These are phyloP conservation scores for Gobio gobio DNA, from an alignment of 2,113 vertebrate species.

Conservation along the genomic window DNA sequence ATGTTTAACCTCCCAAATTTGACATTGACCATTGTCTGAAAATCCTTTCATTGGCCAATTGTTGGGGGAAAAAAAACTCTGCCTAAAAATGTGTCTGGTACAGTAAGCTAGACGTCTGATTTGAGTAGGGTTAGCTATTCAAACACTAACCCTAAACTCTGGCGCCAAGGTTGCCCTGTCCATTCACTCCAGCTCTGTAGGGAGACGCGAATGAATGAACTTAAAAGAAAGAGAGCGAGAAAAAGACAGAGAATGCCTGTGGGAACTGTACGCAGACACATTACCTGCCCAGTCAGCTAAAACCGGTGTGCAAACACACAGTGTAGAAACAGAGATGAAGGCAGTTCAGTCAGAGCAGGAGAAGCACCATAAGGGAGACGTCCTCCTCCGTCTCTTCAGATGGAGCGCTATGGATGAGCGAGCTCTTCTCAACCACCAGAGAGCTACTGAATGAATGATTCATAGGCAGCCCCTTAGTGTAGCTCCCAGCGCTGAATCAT, in stretches of 20 bases:
- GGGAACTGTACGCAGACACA: background rate
- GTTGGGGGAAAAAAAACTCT: background rate
- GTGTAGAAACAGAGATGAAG: constrained; percentile 9
- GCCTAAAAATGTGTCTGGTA: background rate
- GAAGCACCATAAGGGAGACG: constrained; percentile 5
- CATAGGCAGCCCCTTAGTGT: constrained; percentile 4
- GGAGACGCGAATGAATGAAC: constrained; percentile 5
- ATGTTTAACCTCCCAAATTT: background rate
- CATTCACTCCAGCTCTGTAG: background rate
- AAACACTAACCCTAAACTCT: background rate
- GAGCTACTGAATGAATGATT: constrained; percentile 13
- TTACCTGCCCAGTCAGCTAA: constrained; percentile 43
- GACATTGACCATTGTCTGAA: background rate
- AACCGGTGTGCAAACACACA: constrained; percentile 20
- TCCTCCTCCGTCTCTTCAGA: background rate
- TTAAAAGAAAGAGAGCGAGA: background rate
- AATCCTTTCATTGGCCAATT: background rate
- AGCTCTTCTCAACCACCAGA: constrained; percentile 1
- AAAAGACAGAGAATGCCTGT: background rate
- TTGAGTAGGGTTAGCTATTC: background rate
- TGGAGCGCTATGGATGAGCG: background rate
- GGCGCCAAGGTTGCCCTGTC: background rate
- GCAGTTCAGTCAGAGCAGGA: background rate
- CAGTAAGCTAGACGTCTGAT: background rate
- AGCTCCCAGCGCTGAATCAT: background rate